phyloP scores from a whole-genome alignment of 2,113 vertebrate species.

The Saccopteryx bilineata region DNA sequence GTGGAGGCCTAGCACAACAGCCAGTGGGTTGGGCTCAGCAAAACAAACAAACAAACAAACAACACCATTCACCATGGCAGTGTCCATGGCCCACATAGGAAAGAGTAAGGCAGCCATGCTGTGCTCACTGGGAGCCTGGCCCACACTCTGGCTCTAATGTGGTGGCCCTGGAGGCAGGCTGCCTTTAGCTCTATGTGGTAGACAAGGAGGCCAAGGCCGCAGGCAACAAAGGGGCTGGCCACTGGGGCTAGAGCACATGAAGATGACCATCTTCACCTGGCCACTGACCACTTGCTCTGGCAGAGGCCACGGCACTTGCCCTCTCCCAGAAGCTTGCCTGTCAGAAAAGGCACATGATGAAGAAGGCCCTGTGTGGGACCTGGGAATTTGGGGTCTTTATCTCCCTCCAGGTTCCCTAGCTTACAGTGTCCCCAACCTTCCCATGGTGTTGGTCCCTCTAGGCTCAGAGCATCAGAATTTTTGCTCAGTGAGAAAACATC shows the following conservation, averaged over 20 bases:
- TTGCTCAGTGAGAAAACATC: slow-evolving; percentile 40
- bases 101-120: not conserved
- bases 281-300: not conserved
- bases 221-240: not conserved
- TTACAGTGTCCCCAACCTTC: not conserved
- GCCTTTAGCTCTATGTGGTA: not conserved
- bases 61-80: not conserved
- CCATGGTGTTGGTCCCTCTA: not conserved
- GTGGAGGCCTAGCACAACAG: not conserved
- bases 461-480: slow-evolving; percentile 28
- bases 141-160: not conserved
- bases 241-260: not conserved
- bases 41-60: not conserved
- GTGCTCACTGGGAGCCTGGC: fast-evolving
- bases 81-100: not conserved
- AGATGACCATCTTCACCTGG: not conserved
- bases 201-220: not conserved
- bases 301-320: not conserved
- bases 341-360: not conserved
- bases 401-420: not conserved
- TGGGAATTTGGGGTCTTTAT: not conserved
- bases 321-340: not conserved
- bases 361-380: not conserved
- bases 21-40: not conserved
- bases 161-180: not conserved